Evolutionary conservation across 1,140 invertebrate genomes (phyloP), one percentile per base, ranked within the genome.

Genomic region (Drosophila virilis): DNA sequence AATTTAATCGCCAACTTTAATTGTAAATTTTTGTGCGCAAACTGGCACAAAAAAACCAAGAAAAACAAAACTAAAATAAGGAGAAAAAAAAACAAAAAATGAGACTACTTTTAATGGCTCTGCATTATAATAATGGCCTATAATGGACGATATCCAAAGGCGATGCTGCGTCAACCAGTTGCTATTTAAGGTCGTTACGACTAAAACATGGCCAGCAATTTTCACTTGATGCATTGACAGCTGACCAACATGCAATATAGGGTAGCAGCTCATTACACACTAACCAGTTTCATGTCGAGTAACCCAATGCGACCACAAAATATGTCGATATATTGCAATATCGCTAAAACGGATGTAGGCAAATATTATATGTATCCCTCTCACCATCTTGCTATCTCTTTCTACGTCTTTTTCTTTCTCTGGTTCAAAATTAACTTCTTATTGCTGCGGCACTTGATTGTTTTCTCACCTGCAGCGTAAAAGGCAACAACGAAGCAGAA

Each of bases 1-100:
- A 77, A 78, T 86, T 88, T 74, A 79, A 86, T 82, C 83, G 76
- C 80, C 77, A 79, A 83, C 79, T 80, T 88, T 89, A 89, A 88
- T 88, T 88, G 84, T 88, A 89, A 74, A 88, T 89, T 81, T 81
- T 71, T 82, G 59, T 43, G 72, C 60, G 40, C 60, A 81, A 82
- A 82, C 12, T 70, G 72, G 65, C 64, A 62, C 61, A 73, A 45
- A 38, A 38, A 58, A 67, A 42, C 40, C 37, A 52, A 32, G 28
- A 42, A 64, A 45, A 54, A 59, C 9, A 28, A 28, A 28, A 28
- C 12, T 22, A 52, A 37, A 17, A n/a, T 13, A 32, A 69, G 10
- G n/a, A n/a, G n/a, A n/a, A n/a, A 51, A 52, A 38, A 66, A 59
- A 58, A 46, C 15, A 12, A n/a, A 52, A 45, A 55, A 45, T 46